These are phyloP conservation scores for Mercenaria mercenaria DNA, from an alignment of 1,140 invertebrate species.

Conservation along the genomic window DNA sequence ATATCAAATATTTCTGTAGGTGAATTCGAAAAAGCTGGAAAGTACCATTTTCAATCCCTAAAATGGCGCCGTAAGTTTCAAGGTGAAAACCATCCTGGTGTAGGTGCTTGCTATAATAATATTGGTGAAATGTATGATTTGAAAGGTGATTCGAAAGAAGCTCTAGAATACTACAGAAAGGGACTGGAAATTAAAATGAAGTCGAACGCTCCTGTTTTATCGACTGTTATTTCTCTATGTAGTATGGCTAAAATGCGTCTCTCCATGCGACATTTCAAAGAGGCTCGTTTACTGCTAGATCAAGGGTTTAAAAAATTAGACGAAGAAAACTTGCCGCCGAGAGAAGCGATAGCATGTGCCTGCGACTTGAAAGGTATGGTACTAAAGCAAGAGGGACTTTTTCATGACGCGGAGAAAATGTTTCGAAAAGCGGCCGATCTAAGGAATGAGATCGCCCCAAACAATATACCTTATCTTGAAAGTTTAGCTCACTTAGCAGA, in stretches of 20 bases:
- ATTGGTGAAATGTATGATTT: conserved; percentile 36
- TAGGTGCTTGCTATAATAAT: conserved; percentile 31
- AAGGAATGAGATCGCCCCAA: neutral
- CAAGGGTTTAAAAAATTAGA: neutral
- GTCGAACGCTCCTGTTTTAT: neutral
- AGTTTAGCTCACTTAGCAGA: conserved; percentile 50
- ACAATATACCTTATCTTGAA: neutral
- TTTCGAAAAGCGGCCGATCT: conserved; percentile 34
- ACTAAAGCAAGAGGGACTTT: neutral
- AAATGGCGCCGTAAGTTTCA: neutral
- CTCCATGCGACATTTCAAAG: neutral
- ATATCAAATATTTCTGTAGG: too few relatives aligned
- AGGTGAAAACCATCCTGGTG: neutral
- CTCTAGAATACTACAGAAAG: conserved; percentile 6
- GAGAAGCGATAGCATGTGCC: neutral
- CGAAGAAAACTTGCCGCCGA: neutral
- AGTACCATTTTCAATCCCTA: conserved; percentile 23
- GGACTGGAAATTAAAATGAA: conserved; percentile 22
- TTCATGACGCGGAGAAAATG: neutral
- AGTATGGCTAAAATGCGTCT: conserved; percentile 1
- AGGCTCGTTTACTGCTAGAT: conserved; percentile 27
- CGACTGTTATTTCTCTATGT: conserved; percentile 4
- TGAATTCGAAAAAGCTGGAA: conserved; percentile 23
- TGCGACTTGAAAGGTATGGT: conserved; percentile 52
- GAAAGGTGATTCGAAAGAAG: conserved; percentile 16